phyloP scores from a whole-genome alignment of 2,113 vertebrate species.

The Odocoileus hemionus region DNA sequence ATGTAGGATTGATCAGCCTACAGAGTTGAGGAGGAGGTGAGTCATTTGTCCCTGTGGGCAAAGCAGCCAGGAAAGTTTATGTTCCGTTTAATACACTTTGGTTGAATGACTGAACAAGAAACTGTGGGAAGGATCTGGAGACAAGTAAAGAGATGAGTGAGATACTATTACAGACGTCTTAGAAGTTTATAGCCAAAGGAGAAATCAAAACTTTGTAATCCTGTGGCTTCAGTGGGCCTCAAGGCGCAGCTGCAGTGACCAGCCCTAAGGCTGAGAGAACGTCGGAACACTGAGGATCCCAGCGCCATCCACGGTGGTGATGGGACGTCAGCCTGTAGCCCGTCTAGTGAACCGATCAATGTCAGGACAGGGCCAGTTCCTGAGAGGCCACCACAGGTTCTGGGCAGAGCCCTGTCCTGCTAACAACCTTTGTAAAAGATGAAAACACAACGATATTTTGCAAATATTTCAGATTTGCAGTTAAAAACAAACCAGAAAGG shows the following conservation, averaged over 20 bases:
- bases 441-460: neutral
- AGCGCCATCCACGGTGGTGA: neutral
- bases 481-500: slow-evolving; percentile 39
- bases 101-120: slow-evolving; percentile 8
- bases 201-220: neutral
- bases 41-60: neutral
- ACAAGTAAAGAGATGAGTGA: neutral
- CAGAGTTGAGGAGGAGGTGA: neutral
- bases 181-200: neutral
- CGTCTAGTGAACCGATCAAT: neutral
- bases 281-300: neutral
- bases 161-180: neutral
- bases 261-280: neutral
- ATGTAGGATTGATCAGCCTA: neutral
- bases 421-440: neutral
- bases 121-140: neutral
- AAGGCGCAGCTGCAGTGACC: neutral
- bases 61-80: neutral
- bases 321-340: neutral
- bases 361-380: neutral
- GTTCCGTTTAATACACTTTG: neutral
- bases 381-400: neutral
- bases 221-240: neutral
- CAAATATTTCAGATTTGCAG: neutral
- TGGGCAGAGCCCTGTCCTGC: neutral